These are phyloP conservation scores for Mormyrus lacerda DNA, from an alignment of 2,113 vertebrate genomes.

Conservation along the genomic window DNA sequence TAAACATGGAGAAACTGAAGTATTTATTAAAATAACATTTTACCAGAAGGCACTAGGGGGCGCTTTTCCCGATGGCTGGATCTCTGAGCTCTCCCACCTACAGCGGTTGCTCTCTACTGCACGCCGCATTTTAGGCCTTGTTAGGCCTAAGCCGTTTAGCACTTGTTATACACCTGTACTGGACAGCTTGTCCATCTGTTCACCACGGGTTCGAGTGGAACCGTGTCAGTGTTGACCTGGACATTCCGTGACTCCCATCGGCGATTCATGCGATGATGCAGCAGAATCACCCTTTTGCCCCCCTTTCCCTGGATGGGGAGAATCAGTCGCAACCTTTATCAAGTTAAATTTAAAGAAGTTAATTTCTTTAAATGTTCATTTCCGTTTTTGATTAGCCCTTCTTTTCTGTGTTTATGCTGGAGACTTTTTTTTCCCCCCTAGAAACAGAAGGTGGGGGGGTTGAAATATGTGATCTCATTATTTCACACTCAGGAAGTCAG, in stretches of 20 bases:
- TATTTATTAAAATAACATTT: not conserved
- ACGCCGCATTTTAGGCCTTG: not conserved
- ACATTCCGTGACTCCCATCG: not conserved
- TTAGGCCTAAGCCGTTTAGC: too few relatives aligned
- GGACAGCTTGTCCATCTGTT: not conserved
- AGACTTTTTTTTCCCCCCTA: not conserved
- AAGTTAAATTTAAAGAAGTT: not conserved
- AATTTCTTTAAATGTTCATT: not conserved
- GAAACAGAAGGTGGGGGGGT: not conserved
- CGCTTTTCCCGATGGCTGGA: not conserved
- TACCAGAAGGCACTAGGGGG: not conserved
- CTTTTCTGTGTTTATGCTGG: not conserved
- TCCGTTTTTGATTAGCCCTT: not conserved
- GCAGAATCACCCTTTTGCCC: not conserved
- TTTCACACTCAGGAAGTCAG: constrained; percentile 9
- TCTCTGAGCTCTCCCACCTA: not conserved
- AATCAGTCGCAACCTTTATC: not conserved
- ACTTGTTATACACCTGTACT: too few relatives aligned
- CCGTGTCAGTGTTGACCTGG: not conserved
- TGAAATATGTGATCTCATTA: not conserved
- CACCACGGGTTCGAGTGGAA: not conserved
- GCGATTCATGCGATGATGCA: not conserved
- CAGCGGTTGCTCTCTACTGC: not conserved
- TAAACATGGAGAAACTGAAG: not conserved
- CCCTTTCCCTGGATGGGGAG: not conserved